These are phyloP conservation scores for Leucoptera coffeella DNA, from an alignment of 2,888 invertebrate species.

Conservation along the genomic window DNA sequence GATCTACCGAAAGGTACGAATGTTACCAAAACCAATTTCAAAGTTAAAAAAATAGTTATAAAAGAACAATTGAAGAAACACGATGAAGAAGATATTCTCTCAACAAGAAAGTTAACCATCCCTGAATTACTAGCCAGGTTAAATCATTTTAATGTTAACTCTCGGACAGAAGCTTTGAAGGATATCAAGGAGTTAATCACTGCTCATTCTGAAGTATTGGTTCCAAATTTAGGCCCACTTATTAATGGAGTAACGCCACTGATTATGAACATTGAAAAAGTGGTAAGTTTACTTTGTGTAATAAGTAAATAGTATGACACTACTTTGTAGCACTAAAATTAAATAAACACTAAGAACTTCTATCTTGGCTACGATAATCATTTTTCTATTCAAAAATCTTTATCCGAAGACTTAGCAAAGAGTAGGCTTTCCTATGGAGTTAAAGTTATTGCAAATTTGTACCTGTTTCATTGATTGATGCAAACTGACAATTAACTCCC, in stretches of 20 bases:
- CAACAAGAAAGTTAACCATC: slow-evolving; percentile 61
- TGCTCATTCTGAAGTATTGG: slow-evolving; percentile 24
- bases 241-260: slow-evolving; percentile 64
- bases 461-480: no score
- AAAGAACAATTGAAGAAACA: slow-evolving; percentile 65
- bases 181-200: slow-evolving; percentile 53
- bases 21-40: slow-evolving; percentile 83
- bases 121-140: slow-evolving; percentile 67
- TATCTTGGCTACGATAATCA: no score
- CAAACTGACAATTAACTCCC: no score
- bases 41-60: slow-evolving; percentile 81
- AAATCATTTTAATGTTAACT: slow-evolving; percentile 68
- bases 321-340: no score
- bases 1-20: slow-evolving; percentile 82
- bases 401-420: no score
- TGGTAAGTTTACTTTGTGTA: slow-evolving; percentile 19
- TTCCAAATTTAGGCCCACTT: slow-evolving; percentile 59
- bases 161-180: slow-evolving; percentile 58
- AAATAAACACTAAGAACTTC: no score
- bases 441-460: no score
- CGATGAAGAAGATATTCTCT: slow-evolving; percentile 49
- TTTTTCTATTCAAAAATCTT: no score
- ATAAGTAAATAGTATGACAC: no score
- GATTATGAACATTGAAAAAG: slow-evolving; percentile 65
- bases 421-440: no score